These are phyloP conservation scores for Spinibarbus caldwelli DNA, from an alignment of 2,797 vertebrate species.

Conservation along the genomic window DNA sequence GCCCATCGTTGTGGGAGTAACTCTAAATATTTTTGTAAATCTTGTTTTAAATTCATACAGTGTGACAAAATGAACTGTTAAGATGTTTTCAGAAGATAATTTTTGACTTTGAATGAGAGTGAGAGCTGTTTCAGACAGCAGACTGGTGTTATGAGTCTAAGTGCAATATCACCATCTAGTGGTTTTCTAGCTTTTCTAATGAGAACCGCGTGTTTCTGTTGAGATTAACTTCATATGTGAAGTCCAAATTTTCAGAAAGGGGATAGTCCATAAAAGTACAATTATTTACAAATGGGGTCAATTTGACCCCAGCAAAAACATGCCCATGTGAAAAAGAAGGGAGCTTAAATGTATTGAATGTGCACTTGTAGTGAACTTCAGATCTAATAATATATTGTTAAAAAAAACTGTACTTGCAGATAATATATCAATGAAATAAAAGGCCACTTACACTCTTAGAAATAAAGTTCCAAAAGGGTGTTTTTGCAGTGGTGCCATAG, in stretches of 20 bases:
- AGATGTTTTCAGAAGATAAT: neutral
- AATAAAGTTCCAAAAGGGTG: too few relatives aligned
- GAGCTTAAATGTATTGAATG: neutral
- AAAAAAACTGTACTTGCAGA: neutral
- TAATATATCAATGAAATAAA: neutral
- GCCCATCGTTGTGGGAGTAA: neutral
- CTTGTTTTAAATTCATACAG: neutral
- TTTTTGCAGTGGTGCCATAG: too few relatives aligned
- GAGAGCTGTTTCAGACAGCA: neutral
- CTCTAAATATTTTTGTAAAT: neutral
- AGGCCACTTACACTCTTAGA: too few relatives aligned
- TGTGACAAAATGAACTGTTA: neutral
- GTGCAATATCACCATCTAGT: constrained; percentile 60
- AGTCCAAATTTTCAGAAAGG: neutral
- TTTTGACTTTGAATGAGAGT: neutral
- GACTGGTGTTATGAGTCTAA: too few relatives aligned
- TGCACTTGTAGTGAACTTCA: neutral
- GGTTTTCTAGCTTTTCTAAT: neutral
- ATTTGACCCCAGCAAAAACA: neutral
- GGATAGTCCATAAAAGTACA: too few relatives aligned
- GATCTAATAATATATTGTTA: neutral
- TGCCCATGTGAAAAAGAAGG: neutral
- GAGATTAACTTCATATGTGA: neutral
- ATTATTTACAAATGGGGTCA: neutral
- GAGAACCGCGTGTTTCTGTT: neutral